Evolutionary conservation across 2,888 invertebrate genomes (phyloP), one percentile per base, ranked within the genome.

Genomic region (Nomada goodeniana): DNA sequence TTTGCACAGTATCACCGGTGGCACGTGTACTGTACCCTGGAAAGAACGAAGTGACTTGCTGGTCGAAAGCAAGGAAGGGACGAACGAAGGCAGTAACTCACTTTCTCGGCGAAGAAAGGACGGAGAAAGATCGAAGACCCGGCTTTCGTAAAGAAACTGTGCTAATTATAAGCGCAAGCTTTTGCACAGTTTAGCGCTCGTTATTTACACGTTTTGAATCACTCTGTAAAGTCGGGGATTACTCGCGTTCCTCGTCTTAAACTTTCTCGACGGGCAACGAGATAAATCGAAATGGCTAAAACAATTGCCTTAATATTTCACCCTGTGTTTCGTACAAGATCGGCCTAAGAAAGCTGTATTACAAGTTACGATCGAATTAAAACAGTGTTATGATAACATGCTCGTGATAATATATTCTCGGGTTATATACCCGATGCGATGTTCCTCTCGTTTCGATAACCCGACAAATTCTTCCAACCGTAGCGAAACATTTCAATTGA

Each of bases 131-230:
- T 82, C 74, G 79, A 77, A 77, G 75, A 67, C 67, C 72, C 50
- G 69, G n/a, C 47, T 36, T 69, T 76, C 68, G 61, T 50, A 60
- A 83, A 75, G 79, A 79, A 83, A 75, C 63, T 26, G 73, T 76
- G 75, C 82, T 82, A 85, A 85, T 85, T 82, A 85, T 80, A 83
- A 59, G 57, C 69, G 15, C 44, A 36, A 63, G 60, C 82, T 67
- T 82, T 69, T 75, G 59, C 64, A 55, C 64, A 69, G 60, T 79
- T 79, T 71, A 59, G 60, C 78, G 50, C 23, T 26, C 47, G 82
- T 85, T 85, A 85, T 85, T 85, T 71, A 72, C 80, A 72, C 64
- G 64, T 77, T 73, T 80, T 44, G 70, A 80, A 78, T 82, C 77
- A 78, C 18, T 50, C 36, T 47, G 59, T 65, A n/a, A 53, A 64